These are phyloP conservation scores for Meandrusa payeni DNA, from an alignment of 2,888 invertebrate genomes.

Conservation along the genomic window DNA sequence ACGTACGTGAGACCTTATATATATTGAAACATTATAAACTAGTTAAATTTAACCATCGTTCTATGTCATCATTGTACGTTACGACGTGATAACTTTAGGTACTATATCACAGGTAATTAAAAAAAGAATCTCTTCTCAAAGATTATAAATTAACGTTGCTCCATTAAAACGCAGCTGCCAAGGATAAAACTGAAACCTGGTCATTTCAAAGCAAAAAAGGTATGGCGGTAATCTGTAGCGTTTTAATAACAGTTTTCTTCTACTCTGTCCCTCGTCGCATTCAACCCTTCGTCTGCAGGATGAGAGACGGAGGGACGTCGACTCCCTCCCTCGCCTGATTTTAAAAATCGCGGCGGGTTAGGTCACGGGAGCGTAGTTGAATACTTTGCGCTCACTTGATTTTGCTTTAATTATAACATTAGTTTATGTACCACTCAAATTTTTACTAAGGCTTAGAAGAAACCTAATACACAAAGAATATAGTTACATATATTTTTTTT, in stretches of 20 bases:
- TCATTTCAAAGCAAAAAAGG: slow-evolving; percentile 49
- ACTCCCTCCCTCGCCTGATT: slow-evolving; percentile 59
- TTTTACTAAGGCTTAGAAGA: no score
- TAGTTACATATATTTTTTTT: no score
- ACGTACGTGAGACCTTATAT: no score
- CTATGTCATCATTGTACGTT: no score
- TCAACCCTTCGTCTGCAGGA: slow-evolving; percentile 39
- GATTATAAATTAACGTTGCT: not conserved
- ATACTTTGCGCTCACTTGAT: slow-evolving; percentile 26
- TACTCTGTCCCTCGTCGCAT: slow-evolving; percentile 48
- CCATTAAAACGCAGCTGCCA: not conserved
- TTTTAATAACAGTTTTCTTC: slow-evolving; percentile 75
- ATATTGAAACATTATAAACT: no score
- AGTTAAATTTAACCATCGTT: no score
- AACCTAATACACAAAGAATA: no score
- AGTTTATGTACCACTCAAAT: not conserved
- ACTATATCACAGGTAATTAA: no score
- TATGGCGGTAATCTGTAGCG: slow-evolving; percentile 61
- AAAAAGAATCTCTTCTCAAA: not conserved
- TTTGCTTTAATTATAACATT: slow-evolving; percentile 24
- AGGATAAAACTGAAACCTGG: slow-evolving; percentile 26
- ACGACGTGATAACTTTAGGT: no score
- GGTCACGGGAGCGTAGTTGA: slow-evolving; percentile 39
- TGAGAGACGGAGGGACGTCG: slow-evolving; percentile 27
- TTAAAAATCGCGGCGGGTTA: slow-evolving; percentile 74